These are phyloP conservation scores for Rhamnusium bicolor DNA, from an alignment of 2,888 invertebrate species.

Conservation along the genomic window DNA sequence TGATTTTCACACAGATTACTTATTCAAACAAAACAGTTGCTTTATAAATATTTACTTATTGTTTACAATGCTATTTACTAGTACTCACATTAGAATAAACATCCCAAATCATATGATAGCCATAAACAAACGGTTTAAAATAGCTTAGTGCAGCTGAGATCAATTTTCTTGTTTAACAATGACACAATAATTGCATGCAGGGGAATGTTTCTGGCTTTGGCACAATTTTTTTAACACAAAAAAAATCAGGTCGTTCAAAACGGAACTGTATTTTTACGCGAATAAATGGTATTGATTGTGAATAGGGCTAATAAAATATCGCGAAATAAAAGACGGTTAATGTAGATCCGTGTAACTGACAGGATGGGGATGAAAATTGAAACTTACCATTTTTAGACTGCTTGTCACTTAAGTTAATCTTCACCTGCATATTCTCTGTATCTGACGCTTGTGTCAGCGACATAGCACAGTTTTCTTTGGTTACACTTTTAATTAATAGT, in stretches of 20 bases:
- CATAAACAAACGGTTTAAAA: background rate
- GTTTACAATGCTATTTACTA: constrained; percentile 24
- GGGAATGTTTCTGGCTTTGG: constrained; percentile 19
- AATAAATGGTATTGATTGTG: constrained; percentile 30
- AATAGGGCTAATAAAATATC: background rate
- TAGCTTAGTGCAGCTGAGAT: background rate
- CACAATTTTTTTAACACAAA: constrained; percentile 10
- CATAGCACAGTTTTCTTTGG: constrained; percentile 62
- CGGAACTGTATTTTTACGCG: constrained; percentile 14
- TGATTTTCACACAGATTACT: background rate
- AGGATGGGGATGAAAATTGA: constrained; percentile 19
- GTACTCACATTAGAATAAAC: background rate
- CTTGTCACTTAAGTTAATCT: constrained; percentile 57
- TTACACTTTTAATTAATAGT: constrained; percentile 56
- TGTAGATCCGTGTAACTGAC: constrained; percentile 29
- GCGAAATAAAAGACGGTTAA: constrained; percentile 19
- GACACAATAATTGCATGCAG: constrained; percentile 13
- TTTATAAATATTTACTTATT: constrained; percentile 23
- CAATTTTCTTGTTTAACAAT: constrained; percentile 6
- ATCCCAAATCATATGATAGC: constrained; percentile 14
- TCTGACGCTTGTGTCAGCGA: constrained; percentile 61
- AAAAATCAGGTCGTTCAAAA: background rate
- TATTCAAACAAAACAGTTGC: background rate
- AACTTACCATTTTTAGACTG: constrained; percentile 62
- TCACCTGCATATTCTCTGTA: constrained; percentile 57